Conservation (phyloP, 2,113 vertebrate genomes). For the Etia nguti region DNA sequence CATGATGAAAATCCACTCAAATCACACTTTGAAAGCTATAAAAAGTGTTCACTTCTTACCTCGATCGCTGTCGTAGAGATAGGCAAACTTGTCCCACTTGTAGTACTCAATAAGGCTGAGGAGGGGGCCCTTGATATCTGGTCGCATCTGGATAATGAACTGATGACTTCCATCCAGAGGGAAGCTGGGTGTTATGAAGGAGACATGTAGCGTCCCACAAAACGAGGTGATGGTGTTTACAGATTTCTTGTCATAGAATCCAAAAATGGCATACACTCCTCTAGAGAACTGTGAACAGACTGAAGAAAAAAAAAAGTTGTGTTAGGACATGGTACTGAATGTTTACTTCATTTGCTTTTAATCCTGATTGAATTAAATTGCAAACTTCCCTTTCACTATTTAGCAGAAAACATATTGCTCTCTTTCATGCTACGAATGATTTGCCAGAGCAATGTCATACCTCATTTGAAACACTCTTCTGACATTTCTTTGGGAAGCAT, state of each 20-base stretch:
- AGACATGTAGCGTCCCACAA: slow-evolving; percentile 96
- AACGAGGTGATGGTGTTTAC: slow-evolving; percentile 99
- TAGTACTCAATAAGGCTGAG: slow-evolving; percentile 98
- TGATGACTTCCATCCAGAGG: slow-evolving; percentile 94
- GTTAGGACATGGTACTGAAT: neutral
- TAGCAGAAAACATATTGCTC: neutral
- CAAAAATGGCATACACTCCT: slow-evolving; percentile 98
- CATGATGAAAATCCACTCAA: neutral
- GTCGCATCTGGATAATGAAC: slow-evolving; percentile 99
- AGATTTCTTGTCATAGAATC: slow-evolving; percentile 99
- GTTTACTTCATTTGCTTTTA: neutral
- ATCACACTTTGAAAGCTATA: neutral
- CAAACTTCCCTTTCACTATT: neutral
- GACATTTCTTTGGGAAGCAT: neutral
- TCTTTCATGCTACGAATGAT: neutral
- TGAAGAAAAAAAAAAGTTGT: slow-evolving; percentile 35
- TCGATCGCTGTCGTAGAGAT: slow-evolving; percentile 97
- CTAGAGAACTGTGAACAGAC: slow-evolving; percentile 99
- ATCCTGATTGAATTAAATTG: neutral
- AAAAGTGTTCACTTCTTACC: slow-evolving; percentile 69
- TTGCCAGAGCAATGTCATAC: neutral
- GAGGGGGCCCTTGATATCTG: slow-evolving; percentile 95
- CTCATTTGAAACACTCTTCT: neutral
- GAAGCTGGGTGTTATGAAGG: slow-evolving; percentile 98
- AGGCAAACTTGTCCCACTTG: slow-evolving; percentile 98